Percentiles rank a stretch among this genome's conserved stretches.
phyloP scores from a whole-genome alignment of 1,140 invertebrate genomes.

The Heliothis subflexa region DNA sequence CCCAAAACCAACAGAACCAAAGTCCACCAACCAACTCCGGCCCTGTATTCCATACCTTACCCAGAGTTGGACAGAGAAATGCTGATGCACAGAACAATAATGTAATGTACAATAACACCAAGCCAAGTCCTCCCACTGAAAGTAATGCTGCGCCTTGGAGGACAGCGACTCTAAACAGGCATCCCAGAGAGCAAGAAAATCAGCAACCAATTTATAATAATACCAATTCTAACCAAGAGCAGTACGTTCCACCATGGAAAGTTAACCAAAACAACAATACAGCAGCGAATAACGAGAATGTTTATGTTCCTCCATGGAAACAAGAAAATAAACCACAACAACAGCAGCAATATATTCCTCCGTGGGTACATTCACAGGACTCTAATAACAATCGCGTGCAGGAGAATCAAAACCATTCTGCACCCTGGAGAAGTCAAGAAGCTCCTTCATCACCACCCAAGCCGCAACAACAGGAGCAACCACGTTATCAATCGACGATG shows the following conservation, averaged over 20 bases:
- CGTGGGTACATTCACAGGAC: conserved; percentile 71
- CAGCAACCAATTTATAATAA: conserved; percentile 63
- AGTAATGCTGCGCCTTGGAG: conserved; percentile 78
- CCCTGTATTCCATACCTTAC: conserved; percentile 75
- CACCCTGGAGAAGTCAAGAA: conserved; percentile 69
- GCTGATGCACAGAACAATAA: conserved; percentile 70
- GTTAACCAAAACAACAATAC: conserved; percentile 70
- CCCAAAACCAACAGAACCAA: conserved; percentile 68
- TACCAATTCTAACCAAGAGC: conserved; percentile 64
- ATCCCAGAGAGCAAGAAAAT: conserved; percentile 65
- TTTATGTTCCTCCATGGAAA: conserved; percentile 67
- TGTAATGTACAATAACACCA: conserved; percentile 64
- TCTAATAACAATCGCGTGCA: conserved; percentile 68
- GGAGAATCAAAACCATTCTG: conserved; percentile 55
- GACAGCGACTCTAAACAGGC: conserved; percentile 75
- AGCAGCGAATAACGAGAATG: conserved; percentile 55
- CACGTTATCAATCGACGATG: conserved; percentile 82
- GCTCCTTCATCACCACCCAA: conserved; percentile 57
- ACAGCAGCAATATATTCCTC: conserved; percentile 71
- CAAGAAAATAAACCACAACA: conserved; percentile 69
- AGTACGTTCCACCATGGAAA: conserved; percentile 75
- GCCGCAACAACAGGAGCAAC: conserved; percentile 61
- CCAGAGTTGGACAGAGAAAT: conserved; percentile 69
- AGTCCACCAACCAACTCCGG: conserved; percentile 59
- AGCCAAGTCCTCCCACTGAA: conserved; percentile 60